Conservation (phyloP, 2,113 vertebrate genomes). For the Eubucco bourcierii region DNA sequence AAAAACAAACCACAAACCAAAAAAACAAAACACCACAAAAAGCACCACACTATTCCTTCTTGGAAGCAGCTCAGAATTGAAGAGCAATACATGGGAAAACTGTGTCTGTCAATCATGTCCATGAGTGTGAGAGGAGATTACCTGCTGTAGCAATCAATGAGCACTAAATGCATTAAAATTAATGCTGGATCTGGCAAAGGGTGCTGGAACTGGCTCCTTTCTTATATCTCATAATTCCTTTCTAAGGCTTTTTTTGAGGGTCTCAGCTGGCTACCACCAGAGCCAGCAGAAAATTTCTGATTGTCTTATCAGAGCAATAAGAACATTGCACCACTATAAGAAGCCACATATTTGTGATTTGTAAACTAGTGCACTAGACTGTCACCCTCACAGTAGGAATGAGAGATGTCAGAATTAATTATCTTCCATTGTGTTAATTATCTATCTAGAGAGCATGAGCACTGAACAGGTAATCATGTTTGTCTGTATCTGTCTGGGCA, state of each 20-base stretch:
- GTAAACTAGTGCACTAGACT: background rate
- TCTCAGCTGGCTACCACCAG: background rate
- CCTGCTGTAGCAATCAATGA: background rate
- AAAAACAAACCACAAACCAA: background rate
- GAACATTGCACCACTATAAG: background rate
- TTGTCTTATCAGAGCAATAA: background rate
- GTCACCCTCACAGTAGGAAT: background rate
- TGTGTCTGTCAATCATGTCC: fast-evolving
- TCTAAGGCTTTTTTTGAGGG: background rate
- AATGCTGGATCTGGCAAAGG: no score
- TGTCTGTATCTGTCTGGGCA: conserved; percentile 59
- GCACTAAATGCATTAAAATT: background rate
- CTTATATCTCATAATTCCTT: background rate
- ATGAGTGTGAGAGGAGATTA: background rate
- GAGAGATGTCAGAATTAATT: conserved; percentile 59
- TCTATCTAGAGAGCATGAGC: conserved; percentile 1
- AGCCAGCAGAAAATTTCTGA: background rate
- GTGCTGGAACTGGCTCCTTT: background rate
- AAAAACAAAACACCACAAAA: no score
- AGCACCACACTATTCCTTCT: background rate
- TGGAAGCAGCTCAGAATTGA: background rate
- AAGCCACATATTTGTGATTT: background rate
- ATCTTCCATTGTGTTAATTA: conserved; percentile 11
- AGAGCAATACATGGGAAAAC: background rate
- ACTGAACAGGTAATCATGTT: conserved; percentile 46